phyloP scores from a whole-genome alignment of 1,140 invertebrate genomes.

The Elymnias hypermnestra region DNA sequence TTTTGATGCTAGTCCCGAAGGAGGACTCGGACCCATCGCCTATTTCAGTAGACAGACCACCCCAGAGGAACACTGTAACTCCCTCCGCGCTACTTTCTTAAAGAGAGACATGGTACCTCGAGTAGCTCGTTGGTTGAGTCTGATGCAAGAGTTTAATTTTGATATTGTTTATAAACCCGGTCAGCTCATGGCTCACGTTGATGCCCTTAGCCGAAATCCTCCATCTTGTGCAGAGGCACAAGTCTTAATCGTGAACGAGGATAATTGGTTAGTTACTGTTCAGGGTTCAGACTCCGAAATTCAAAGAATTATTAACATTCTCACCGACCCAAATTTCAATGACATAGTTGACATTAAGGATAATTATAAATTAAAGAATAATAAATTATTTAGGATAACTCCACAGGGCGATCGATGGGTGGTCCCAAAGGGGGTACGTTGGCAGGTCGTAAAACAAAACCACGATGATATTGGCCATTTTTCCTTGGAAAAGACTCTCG shows the following conservation, averaged over 20 bases:
- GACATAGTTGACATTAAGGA: conserved; percentile 6
- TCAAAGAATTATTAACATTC: too few relatives aligned
- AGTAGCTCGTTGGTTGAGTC: conserved; percentile 47
- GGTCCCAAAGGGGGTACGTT: conserved; percentile 3
- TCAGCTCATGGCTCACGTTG: conserved; percentile 34
- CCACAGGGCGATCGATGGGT: neutral
- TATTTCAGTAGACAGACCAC: conserved; percentile 47
- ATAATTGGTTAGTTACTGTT: conserved; percentile 15
- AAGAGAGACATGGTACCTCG: conserved; percentile 40
- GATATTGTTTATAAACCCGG: conserved; percentile 42
- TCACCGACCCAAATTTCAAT: neutral
- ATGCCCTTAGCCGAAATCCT: conserved; percentile 35
- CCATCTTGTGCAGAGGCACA: conserved; percentile 9
- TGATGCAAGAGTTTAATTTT: conserved; percentile 40
- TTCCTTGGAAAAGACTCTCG: neutral
- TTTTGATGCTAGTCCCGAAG: conserved; percentile 20
- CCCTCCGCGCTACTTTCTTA: conserved; percentile 31
- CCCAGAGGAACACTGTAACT: conserved; percentile 46
- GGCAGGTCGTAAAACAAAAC: conserved; percentile 1
- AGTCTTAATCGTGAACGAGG: conserved; percentile 5
- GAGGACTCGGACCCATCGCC: conserved; percentile 35
- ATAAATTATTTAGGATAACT: conserved; percentile 1
- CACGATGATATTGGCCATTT: conserved; percentile 13
- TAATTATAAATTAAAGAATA: conserved; percentile 9
- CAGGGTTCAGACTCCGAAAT: conserved; percentile 7